Evolutionary conservation across 2,797 vertebrate genomes (phyloP), one percentile per base, ranked within the genome.

Genomic region (Jordanella pulchra): DNA sequence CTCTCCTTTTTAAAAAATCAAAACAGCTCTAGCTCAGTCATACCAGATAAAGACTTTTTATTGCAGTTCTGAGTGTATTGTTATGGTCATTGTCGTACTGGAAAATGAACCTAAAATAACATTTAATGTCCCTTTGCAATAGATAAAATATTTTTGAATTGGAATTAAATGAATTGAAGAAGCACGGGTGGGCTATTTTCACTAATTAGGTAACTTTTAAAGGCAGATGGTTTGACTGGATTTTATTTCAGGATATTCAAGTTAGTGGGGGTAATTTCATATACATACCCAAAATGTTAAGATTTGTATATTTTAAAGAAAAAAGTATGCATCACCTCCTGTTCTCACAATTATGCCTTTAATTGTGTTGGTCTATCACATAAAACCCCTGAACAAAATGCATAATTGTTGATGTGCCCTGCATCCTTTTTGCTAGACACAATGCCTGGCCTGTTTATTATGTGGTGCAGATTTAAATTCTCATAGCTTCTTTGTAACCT

Each of bases 401-500:
- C 15, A 13, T 14, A 39, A 63, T 42, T 28, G 35, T 42, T 63
- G 2, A 25, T 9, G 39, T 64, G 13, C 7, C n/a, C 15, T 64
- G n/a, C 1, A 25, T 64, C 42, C 60, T 25, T 44, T 39, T 42
- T 42, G 23, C 35, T 39, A 42, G 58, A 51, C 30, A 60, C 48
- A 13, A 25, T 61, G 50, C 65, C 75, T 65, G 69, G 65, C 44
- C 30, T 74, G 30, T 75, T 30, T 70, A 65, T 76, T 65, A 64
- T 11, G 25, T 65, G 44, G 32, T 47, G 28, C 68, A 72, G 60
- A 55, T 82, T 73, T 76, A 58, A 75, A 79, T 50, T 42, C 53
- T 64, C 74, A 72, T 50, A 70, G 69, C 65, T 79, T 51, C 69
- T 70, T 50, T 83, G 74, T 86, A 83, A 72, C 76, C 70, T 82